These are phyloP conservation scores for Rhabditoides inermis DNA, from an alignment of 2,888 invertebrate genomes.

Conservation along the genomic window DNA sequence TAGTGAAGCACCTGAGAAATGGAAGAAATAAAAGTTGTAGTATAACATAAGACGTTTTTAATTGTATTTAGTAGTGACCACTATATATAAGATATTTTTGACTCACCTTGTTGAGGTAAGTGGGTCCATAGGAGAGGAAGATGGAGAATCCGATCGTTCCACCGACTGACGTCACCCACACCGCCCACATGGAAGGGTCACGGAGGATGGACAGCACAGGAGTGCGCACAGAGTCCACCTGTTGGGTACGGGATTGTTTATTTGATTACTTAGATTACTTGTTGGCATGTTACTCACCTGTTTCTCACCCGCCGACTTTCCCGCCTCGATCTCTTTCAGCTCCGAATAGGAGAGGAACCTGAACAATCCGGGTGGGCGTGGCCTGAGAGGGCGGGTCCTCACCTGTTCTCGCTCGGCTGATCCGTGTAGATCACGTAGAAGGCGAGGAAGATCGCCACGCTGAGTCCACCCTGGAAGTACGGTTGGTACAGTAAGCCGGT, in stretches of 20 bases:
- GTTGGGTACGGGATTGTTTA: too few relatives aligned
- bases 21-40: too few relatives aligned
- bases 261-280: too few relatives aligned
- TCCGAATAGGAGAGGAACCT: slow-evolving; percentile 11
- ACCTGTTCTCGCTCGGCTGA: slow-evolving; percentile 11
- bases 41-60: too few relatives aligned
- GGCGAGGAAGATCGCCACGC: slow-evolving; percentile 11
- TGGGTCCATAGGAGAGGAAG: slow-evolving; percentile 23
- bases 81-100: too few relatives aligned
- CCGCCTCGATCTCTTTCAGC: slow-evolving; percentile 14
- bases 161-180: slow-evolving; percentile 21
- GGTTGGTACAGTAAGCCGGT: too few relatives aligned
- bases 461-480: too few relatives aligned
- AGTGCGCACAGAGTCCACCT: too few relatives aligned
- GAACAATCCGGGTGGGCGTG: neutral
- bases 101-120: slow-evolving; percentile 15
- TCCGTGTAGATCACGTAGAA: slow-evolving; percentile 22
- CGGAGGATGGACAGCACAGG: slow-evolving; percentile 16
- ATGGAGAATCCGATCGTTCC: slow-evolving; percentile 24
- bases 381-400: neutral
- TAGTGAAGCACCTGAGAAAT: slow-evolving; percentile 17
- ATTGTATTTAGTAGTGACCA: too few relatives aligned
- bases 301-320: slow-evolving; percentile 20
- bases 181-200: slow-evolving; percentile 17
- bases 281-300: too few relatives aligned